Evolutionary conservation across 2,888 invertebrate genomes (phyloP), one percentile per base, ranked within the genome.

Genomic region (Coleophora flavipennella): DNA sequence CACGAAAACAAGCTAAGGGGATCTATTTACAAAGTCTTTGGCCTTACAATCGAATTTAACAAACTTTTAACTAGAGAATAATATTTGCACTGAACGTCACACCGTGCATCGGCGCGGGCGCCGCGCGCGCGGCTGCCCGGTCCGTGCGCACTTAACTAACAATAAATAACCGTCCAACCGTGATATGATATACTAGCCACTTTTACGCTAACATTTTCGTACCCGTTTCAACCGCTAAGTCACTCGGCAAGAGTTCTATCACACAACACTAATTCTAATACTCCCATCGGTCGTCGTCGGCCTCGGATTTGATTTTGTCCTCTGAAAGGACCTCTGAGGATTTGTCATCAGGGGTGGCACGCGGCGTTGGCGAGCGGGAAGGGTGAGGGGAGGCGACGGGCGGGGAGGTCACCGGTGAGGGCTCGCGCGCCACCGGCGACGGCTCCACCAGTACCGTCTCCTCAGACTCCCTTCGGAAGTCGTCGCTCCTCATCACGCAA

Each of bases 401-500:
- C 49, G 42, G 53, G 67, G 72, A 59, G 44, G 66, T 67, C 42
- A 68, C 61, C 13, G 74, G 77, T 36, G 85, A 71, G 44, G 71
- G 64, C 44, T 77, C 85, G 33, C 67, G 81, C 53, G 90, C 86
- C 14, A 90, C 92, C 1, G 93, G 90, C 13, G 91, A 90, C 1
- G 92, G 92, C 67, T 94, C 94, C 36, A 92, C 90, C 25, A 90
- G 87, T 40, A 92, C 89, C 3, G 92, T 92, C 62, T 92, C 90
- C 67, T 91, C 90, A 20, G 88, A 78, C 41, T 83, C 84, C 40
- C 88, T 74, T 34, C 87, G 73, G 67, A 92, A 92, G 67, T 93
- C 92, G 52, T 92, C 92, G 42, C 92, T 91, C 54, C 93, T 90
- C 93, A 95, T 94, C 6, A 96, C 95, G 66, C 96, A 96, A 20